Evolutionary conservation across 2,888 invertebrate genomes (phyloP), one percentile per base, ranked within the genome.

Genomic region (Acrobasis consociella): DNA sequence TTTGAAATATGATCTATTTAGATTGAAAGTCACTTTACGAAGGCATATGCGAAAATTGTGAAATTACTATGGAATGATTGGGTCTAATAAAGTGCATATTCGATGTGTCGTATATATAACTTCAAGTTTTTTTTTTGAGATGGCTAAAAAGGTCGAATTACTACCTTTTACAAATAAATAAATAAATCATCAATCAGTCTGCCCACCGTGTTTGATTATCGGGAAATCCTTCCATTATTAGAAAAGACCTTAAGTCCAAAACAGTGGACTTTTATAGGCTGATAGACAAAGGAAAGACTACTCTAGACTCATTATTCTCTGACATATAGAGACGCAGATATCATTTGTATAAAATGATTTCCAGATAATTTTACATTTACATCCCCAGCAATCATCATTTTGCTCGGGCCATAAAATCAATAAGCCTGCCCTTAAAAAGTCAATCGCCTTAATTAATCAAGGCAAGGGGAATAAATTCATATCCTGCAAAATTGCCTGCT

Each of bases 1-100:
- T n/a, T 69, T 73, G 72, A 86, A 87, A 88, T 87, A 86, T 88
- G 89, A n/a, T n/a, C n/a, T n/a, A n/a, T n/a, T n/a, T n/a, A n/a
- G n/a, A n/a, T n/a, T n/a, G n/a, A n/a, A n/a, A n/a, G n/a, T n/a
- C n/a, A 85, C 89, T 90, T 90, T 89, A 83, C 75, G 75, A 70
- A 13, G 11, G 10, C 74, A 75, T 71, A 72, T 69, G 72, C 69
- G 71, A 73, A 73, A 74, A 72, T 67, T 63, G 73, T 64, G 64
- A 65, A 71, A 72, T 74, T 71, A 71, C 71, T 72, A 63, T 58
- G 17, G 55, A 38, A 22, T 62, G 42, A 10, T 15, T 15, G 60
- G 51, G 22, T 39, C 17, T 42, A 52, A 52, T 60, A 60, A 39
- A 22, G 51, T 50, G 60, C 50, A 60, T 49, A 2, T 22, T 22